These are phyloP conservation scores for Ammodytes dubius DNA, from an alignment of 2,113 vertebrate species.

Conservation along the genomic window DNA sequence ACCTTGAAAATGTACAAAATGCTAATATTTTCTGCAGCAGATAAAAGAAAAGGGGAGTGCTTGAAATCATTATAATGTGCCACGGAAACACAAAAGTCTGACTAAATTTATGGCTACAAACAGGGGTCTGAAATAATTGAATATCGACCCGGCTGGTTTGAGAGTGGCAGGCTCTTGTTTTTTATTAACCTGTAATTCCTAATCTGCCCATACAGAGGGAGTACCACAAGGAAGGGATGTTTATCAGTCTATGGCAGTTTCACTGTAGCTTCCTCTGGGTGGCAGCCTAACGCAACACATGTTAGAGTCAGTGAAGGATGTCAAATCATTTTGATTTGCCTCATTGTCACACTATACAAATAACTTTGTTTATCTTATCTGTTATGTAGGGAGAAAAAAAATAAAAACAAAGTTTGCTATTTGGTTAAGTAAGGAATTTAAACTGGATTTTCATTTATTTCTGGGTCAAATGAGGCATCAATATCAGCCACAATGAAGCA, in stretches of 20 bases:
- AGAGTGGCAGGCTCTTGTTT: background rate
- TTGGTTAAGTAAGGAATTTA: background rate
- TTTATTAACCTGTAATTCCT: conserved; percentile 16
- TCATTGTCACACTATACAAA: background rate
- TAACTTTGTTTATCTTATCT: background rate
- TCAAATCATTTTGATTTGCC: background rate
- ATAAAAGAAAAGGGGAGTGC: conserved; percentile 23
- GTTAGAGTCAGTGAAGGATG: background rate
- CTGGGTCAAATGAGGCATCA: background rate
- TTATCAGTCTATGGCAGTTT: background rate
- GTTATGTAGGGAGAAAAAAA: background rate
- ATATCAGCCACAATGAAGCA: conserved; percentile 6
- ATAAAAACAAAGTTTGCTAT: background rate
- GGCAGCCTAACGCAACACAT: conserved; percentile 32
- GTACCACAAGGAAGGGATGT: background rate
- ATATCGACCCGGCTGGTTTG: background rate
- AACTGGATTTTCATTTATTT: background rate
- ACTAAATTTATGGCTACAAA: background rate
- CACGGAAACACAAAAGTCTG: background rate
- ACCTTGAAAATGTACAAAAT: conserved; percentile 47
- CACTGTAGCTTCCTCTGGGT: background rate
- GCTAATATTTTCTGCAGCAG: conserved; percentile 20
- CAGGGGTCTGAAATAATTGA: background rate
- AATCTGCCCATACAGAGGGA: conserved; percentile 23
- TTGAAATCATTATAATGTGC: conserved; percentile 5